Percentiles rank a stretch among this genome's conserved stretches.
Conservation (phyloP, 2,797 vertebrate genomes). For the Distichodus sexfasciatus region DNA sequence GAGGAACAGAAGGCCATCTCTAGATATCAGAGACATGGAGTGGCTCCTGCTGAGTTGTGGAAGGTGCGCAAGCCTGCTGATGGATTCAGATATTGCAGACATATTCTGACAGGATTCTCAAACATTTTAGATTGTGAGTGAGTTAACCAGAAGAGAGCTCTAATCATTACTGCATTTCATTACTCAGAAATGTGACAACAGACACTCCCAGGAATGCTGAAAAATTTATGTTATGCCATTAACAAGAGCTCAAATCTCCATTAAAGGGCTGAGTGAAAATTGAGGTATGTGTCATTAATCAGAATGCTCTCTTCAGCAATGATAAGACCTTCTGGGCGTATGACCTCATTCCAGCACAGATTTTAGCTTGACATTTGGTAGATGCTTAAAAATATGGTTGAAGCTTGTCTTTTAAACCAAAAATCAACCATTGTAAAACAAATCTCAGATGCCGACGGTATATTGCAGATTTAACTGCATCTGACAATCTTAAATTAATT, state of each 20-base stretch:
- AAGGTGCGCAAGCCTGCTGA: conserved; percentile 12
- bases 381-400: too few species aligned
- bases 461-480: too few species aligned
- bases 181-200: not conserved
- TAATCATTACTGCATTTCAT: not conserved
- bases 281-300: not conserved
- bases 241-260: not conserved
- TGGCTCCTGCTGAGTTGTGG: conserved; percentile 34
- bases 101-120: too few species aligned
- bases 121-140: not conserved
- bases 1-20: conserved; percentile 31
- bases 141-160: not conserved
- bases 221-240: not conserved
- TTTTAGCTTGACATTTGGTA: too few species aligned
- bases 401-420: too few species aligned
- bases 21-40: conserved; percentile 19
- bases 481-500: too few species aligned
- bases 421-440: too few species aligned
- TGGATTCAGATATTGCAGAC: not conserved
- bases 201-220: not conserved
- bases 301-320: not conserved
- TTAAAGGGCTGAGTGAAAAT: not conserved
- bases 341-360: too few species aligned
- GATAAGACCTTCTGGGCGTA: too few species aligned
- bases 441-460: too few species aligned